Conservation (phyloP, 2,888 invertebrate species). For the Bombyx huttoni region DNA sequence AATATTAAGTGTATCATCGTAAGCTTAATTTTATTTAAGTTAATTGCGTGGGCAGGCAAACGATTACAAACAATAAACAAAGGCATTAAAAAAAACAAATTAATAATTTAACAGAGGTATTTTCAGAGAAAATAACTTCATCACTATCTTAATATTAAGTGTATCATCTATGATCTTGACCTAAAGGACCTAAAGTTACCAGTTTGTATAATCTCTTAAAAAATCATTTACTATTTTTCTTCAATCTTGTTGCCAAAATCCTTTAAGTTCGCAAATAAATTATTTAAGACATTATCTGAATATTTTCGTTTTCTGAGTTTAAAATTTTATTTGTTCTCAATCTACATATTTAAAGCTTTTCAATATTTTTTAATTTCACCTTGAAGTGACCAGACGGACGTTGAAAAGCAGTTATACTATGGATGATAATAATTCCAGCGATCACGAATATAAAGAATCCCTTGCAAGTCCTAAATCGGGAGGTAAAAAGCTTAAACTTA, state of each 20-base stretch:
- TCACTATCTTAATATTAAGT: neutral
- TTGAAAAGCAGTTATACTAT: slow-evolving; percentile 21
- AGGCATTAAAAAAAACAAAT: too few species aligned
- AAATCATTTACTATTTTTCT: slow-evolving; percentile 9
- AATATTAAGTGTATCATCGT: too few species aligned
- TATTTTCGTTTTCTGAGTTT: slow-evolving; percentile 8
- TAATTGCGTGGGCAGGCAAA: too few species aligned
- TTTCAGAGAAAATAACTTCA: too few species aligned
- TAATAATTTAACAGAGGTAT: too few species aligned
- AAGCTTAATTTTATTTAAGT: too few species aligned
- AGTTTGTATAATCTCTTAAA: slow-evolving; percentile 2
- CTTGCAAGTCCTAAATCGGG: slow-evolving; percentile 37
- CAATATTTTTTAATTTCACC: neutral
- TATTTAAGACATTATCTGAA: slow-evolving; percentile 20
- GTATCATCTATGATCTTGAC: too few species aligned
- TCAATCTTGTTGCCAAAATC: slow-evolving; percentile 21
- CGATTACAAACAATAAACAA: too few species aligned
- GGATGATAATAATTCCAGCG: slow-evolving; percentile 56
- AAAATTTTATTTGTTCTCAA: slow-evolving; percentile 7
- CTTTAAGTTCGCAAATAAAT: slow-evolving; percentile 24
- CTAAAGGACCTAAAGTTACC: neutral
- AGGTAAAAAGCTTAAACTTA: slow-evolving; percentile 58
- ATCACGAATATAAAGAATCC: slow-evolving; percentile 52
- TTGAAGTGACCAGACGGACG: slow-evolving; percentile 9
- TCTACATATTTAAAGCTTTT: slow-evolving; percentile 2